Base-by-base conservation (phyloP, 2,113 vertebrate genomes). In the Caranx melampygus region DNA sequence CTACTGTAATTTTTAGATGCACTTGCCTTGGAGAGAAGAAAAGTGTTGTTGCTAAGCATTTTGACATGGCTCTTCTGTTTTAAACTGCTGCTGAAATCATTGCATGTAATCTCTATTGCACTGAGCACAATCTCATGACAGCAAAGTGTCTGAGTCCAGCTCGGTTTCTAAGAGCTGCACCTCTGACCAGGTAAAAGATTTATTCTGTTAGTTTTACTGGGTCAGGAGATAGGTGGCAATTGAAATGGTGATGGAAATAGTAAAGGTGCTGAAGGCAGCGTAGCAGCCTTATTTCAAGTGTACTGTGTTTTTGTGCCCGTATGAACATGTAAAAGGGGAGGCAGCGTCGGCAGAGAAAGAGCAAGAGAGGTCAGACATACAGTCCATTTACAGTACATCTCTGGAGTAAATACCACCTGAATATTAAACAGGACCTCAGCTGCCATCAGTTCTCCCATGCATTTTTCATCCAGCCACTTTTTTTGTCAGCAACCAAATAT, bases 401-500 rank as follows among this genome's bases (percentile, higher is more conserved):
- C 65, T 47, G 16, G 69, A 6, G 45, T 58, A 37, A 71, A 13
- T 40, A 16, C 60, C 80, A 57, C 37, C 76, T 76, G 78, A 88
- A 84, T 90, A 79, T 76, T 78, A 86, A 90, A 86, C 60, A 72
- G 57, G 12, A 60, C 77, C 34, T 57, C 21, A 70, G 45, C 73
- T 83, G 80, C 72, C 78, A 78, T 76, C 52, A 72, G 45, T 78
- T 57, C n/a, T 51, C 55, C 58, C 42, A 69, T 73, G 60, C 52
- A 83, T 78, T 35, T 86, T 85, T 81, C 37, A 89, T 82, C 37
- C 66, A 59, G 60, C 13, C 69, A 34, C 60, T 57, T 61, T 57
- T 72, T 58, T 66, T 33, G 31, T 78, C 37, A 66, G 75, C 80
- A 87, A 47, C 61, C 49, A 72, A 72, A 83, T 61, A 72, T 67